Base-by-base conservation (phyloP, 2,888 invertebrate species). In the Altica lythri region DNA sequence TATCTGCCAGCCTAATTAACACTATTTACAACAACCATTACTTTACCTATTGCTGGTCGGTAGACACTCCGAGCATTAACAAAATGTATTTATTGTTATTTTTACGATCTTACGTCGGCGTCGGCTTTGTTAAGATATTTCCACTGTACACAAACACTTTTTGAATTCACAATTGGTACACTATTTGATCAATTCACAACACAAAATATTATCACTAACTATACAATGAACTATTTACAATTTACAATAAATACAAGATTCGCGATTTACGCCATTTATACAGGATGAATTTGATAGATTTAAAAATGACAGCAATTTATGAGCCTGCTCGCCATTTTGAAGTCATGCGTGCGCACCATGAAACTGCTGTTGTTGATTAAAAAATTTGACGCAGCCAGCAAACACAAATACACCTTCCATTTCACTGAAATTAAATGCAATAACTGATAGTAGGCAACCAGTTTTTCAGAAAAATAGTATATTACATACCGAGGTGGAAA, bases 171-270 rank as follows among this genome's bases (percentile, higher is more conserved):
- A 68, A 81, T 81, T 81, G 80, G 78, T 81, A 80, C 80, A 78
- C 81, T 80, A 71, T 66, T 59, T 62, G 13, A 62, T 56, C 63
- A 60, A 67, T 66, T 72, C 75, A 75, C 75, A 75, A 76, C 76
- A 76, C 75, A 75, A 83, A 83, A 83, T 83, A 83, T 83, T 83
- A 83, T 79, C 81, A 84, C 84, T 84, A 84, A 83, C 84, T 85
- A 81, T 84, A 85, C 85, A 85, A 81, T 77, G 78, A 80, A 82
- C 84, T 84, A 85, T 84, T 82, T 85, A 85, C 84, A 84, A 84
- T 83, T 81, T 83, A 83, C 83, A 83, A 80, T 80, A 81, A 80
- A 79, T 80, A 81, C 80, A 81, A 78, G 79, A 81, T 79, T 78
- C 77, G 76, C 78, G 78, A 75, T 78, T 84, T 84, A 84, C 79